phyloP scores from a whole-genome alignment of 2,797 vertebrate genomes.

The Channallabes apus region DNA sequence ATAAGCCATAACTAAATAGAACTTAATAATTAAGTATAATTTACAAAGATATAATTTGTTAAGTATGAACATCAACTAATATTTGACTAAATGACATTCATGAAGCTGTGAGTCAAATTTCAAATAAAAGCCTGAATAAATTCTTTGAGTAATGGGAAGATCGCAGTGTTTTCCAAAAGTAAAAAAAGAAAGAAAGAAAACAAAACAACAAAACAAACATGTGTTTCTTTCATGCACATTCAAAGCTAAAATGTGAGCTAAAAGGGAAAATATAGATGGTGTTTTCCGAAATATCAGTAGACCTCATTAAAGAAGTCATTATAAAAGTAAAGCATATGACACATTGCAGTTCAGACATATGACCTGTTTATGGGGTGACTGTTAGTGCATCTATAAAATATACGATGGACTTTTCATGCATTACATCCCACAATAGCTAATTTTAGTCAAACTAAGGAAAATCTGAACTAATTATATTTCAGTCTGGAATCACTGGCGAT shows the following conservation, averaged over 20 bases:
- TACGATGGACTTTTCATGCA: conserved; percentile 60
- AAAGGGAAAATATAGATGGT: conserved; percentile 71
- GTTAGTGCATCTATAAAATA: conserved; percentile 76
- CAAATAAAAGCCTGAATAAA: conserved; percentile 52
- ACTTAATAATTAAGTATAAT: background rate
- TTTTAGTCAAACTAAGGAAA: conserved; percentile 68
- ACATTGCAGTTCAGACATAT: conserved; percentile 76
- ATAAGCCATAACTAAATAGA: background rate
- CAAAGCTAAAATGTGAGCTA: conserved; percentile 50
- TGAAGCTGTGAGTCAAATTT: conserved; percentile 37
- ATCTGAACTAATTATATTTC: conserved; percentile 68
- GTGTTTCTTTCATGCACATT: conserved; percentile 76
- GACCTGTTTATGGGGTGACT: conserved; percentile 76
- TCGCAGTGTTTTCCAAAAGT: conserved; percentile 64
- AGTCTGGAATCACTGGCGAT: conserved; percentile 49
- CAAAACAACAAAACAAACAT: conserved; percentile 57
- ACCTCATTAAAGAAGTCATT: conserved; percentile 78
- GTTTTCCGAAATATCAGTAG: conserved; percentile 77
- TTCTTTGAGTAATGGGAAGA: conserved; percentile 52
- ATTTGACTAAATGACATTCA: background rate
- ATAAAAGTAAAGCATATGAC: conserved; percentile 73
- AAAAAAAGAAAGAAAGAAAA: too few species aligned
- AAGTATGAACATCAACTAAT: background rate
- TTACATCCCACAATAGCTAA: conserved; percentile 58
- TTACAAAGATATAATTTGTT: background rate